Evolutionary conservation across 2,888 invertebrate genomes (phyloP), one percentile per base, ranked within the genome.

Genomic region (Hesperia comma): DNA sequence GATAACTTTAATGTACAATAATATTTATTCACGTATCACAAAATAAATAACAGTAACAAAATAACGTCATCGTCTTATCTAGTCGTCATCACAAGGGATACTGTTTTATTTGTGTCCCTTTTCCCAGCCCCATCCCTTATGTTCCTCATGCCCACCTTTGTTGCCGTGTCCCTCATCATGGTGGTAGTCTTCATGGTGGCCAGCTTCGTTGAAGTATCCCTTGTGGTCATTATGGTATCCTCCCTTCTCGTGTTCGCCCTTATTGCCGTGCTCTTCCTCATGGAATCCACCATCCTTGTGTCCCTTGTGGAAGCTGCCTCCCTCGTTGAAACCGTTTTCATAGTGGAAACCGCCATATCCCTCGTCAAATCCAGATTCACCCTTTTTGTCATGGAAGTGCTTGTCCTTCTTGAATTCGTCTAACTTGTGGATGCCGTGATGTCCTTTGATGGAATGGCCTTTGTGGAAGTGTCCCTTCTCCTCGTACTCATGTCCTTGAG

Each of bases 361-460:
- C 81, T 96, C 96, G 84, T 97, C 96, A 74, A 96, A 96, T 1
- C 96, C 97, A 66, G 95, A 95, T 74, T 96, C 96, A 73, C 97
- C 96, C 77, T 96, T 95, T 81, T 97, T 97, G 76, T 97, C 97
- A 82, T 95, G 97, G 94, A 96, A 97, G 82, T 97, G 96, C 77
- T 97, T 97, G 78, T 97, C 95, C 83, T 97, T 97, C 82, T 97
- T 96, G 87, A 95, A 96, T 85, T 97, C 97, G 84, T 97, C 96
- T 83, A 96, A 82, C 83, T 97, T 97, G 89, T 97, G 96, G 4
- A 97, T 93, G 74, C 97, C 95, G 80, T 97, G 97, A 75, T 96
- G 96, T 63, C 97, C 97, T 81, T 97, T 96, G 69, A 96, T 97
- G 77, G 95, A 95, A 86, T 97, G 97, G 0, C 97, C 97, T 80